Base-by-base conservation (phyloP, 2,888 invertebrate genomes). In the Carabus problematicus region DNA sequence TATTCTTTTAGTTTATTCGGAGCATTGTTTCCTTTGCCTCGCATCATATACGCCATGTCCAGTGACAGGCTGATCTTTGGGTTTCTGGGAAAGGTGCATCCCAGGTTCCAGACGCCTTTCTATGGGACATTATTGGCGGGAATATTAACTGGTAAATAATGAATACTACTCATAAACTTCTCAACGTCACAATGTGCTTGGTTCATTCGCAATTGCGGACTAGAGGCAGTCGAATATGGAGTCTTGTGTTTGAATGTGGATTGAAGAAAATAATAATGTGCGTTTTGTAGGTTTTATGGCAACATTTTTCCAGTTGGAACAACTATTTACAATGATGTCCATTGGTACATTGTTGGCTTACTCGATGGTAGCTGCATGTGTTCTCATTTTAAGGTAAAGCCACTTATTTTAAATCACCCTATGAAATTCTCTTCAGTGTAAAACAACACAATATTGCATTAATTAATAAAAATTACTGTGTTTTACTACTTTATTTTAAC, bases 301-400 rank as follows among this genome's bases (percentile, higher is more conserved):
- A 0, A 91, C 94, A 74, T 81, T 95, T 62, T 92, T 97, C 77
- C 91, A 95, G 77, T 82, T 96, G 71, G 86, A 88, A 9, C 92
- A 94, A 75, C 83, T 97, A 61, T 93, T 95, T 18, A 93, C 92
- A 77, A 93, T 97, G 87, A 92, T 97, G 88, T 95, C 95, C 0
- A 95, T 97, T 76, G 94, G 93, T 6, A 94, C 94, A 0, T 82
- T 95, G 16, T 82, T 93, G 66, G 94, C 94, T 0, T 96, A 96
- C 80, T 93, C 94, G 0, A 93, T 96, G 79, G 96, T 97, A 1
- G 93, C 95, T 0, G 90, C 92, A 3, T 93, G 93, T 75, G 92
- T 96, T 0, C 85, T 95, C 9, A 85, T 96, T 61, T 83, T 96
- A 6, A 88, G 95, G 88, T 94, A 84, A 74, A 64, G 14, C n/a